These are phyloP conservation scores for Tetragonula carbonaria DNA, from an alignment of 2,888 invertebrate genomes.

Conservation along the genomic window DNA sequence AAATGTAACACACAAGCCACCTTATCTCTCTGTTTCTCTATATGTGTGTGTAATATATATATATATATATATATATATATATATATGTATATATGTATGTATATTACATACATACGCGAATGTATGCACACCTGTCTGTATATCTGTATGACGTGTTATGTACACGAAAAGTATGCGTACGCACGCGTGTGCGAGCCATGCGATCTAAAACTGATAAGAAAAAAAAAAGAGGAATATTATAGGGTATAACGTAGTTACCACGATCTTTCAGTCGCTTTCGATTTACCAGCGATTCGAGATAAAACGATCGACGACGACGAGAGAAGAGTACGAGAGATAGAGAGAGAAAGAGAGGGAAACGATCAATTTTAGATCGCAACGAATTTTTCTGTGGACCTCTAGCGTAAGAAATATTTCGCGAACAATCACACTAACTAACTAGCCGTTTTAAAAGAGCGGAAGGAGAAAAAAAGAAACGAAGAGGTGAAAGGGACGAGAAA, in stretches of 20 bases:
- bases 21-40: conserved; percentile 62
- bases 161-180: conserved; percentile 45
- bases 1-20: conserved; percentile 43
- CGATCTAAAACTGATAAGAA: conserved; percentile 47
- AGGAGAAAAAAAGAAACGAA: background rate
- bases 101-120: conserved; percentile 36
- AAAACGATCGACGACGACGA: background rate
- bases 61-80: no score
- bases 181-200: conserved; percentile 38
- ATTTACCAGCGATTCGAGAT: background rate
- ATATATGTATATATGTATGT: conserved; percentile 34
- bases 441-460: conserved; percentile 18
- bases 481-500: background rate
- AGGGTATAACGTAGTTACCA: background rate
- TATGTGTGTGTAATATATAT: conserved; percentile 46
- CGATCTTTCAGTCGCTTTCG: background rate
- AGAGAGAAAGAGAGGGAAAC: background rate
- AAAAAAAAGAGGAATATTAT: background rate
- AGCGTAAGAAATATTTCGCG: conserved; percentile 50
- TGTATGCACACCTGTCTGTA: conserved; percentile 56
- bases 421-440: conserved; percentile 42
- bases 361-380: conserved; percentile 46
- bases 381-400: conserved; percentile 38
- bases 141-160: conserved; percentile 44
- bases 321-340: background rate